These are phyloP conservation scores for Donacobius atricapilla DNA, from an alignment of 2,113 vertebrate genomes.

Conservation along the genomic window DNA sequence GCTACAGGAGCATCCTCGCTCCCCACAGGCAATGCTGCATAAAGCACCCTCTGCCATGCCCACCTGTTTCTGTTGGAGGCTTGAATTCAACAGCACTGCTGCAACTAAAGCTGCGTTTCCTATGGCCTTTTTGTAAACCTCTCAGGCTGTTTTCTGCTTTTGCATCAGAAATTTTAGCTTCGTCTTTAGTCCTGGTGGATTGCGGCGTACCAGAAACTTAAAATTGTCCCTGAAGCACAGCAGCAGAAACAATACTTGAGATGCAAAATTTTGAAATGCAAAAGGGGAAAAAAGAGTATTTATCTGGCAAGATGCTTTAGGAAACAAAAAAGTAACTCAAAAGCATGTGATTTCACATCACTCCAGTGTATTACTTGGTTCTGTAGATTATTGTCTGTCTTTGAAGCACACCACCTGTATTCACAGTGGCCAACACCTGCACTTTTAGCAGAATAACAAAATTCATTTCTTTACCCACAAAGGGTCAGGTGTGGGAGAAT, in stretches of 20 bases:
- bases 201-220: background rate
- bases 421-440: background rate
- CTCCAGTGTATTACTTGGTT: background rate
- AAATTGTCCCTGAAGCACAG: background rate
- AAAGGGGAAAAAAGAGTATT: background rate
- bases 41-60: background rate
- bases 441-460: background rate
- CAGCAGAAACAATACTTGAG: background rate
- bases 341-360: background rate
- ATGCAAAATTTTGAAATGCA: background rate
- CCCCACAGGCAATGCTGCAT: background rate
- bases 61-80: background rate
- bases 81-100: background rate
- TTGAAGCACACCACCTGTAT: background rate
- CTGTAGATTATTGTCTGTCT: background rate
- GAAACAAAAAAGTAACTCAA: background rate
- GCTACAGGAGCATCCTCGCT: background rate
- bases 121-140: background rate
- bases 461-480: background rate
- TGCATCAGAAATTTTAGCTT: background rate
- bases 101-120: background rate
- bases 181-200: background rate
- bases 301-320: background rate
- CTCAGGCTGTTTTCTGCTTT: background rate
- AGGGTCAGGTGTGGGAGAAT: background rate